phyloP scores from a whole-genome alignment of 2,888 invertebrate species.

The Scaptodrosophila latifasciaeformis region DNA sequence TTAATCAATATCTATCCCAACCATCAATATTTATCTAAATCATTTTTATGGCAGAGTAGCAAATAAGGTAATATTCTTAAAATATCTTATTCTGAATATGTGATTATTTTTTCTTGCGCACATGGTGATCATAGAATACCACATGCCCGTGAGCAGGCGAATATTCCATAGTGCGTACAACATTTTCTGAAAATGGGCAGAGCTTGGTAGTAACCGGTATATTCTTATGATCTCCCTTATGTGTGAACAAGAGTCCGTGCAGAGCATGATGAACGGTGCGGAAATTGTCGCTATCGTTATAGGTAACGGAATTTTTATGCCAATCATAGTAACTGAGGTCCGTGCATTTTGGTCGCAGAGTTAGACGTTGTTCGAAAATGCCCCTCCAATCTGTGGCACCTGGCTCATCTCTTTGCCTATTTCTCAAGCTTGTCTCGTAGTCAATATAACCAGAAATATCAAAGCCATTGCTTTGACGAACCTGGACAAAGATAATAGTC shows the following conservation, averaged over 20 bases:
- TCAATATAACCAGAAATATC: constrained; percentile 91
- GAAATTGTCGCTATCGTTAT: constrained; percentile 86
- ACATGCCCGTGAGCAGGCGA: constrained; percentile 83
- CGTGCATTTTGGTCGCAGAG: constrained; percentile 80
- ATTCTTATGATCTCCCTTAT: constrained; percentile 85
- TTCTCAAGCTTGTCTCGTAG: constrained; percentile 75
- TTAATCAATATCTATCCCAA: no score
- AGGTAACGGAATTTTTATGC: constrained; percentile 81
- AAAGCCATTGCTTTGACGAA: constrained; percentile 81
- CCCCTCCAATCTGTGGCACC: constrained; percentile 80
- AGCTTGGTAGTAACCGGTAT: constrained; percentile 81
- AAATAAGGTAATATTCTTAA: no score
- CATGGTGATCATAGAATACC: constrained; percentile 84
- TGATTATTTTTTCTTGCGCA: no score
- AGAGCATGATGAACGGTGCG: constrained; percentile 83
- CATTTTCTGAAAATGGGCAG: constrained; percentile 80
- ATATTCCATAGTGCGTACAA: constrained; percentile 79
- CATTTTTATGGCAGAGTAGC: no score
- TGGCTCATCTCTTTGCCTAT: constrained; percentile 40
- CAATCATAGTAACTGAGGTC: constrained; percentile 85
- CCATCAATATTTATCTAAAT: no score
- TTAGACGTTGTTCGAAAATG: constrained; percentile 81
- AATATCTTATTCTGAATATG: no score
- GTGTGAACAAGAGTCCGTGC: constrained; percentile 84
- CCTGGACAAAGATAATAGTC: constrained; percentile 86